These are phyloP conservation scores for Cinclus mexicanus DNA, from an alignment of 2,113 vertebrate species.

Conservation along the genomic window DNA sequence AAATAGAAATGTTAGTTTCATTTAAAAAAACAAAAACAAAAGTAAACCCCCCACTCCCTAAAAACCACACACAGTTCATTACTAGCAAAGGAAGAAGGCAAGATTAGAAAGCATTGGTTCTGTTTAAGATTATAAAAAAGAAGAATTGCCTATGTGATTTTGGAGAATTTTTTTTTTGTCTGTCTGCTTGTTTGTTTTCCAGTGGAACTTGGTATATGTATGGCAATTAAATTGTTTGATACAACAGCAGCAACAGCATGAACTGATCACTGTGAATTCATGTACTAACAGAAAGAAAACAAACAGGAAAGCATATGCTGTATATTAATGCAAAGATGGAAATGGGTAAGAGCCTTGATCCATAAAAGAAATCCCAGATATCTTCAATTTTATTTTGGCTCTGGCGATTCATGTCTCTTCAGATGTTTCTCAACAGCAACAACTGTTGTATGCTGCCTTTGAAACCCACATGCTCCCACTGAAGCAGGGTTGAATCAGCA, in stretches of 20 bases:
- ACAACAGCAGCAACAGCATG: not conserved
- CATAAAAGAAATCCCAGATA: not conserved
- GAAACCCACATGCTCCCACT: not conserved
- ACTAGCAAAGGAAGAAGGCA: not conserved
- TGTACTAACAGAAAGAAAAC: not conserved
- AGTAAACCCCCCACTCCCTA: accelerated
- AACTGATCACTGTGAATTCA: not conserved
- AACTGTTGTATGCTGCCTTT: conserved; percentile 15
- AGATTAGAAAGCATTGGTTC: not conserved
- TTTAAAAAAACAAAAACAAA: not conserved
- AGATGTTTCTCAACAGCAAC: conserved; percentile 6
- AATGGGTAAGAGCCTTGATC: not conserved
- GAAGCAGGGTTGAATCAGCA: not conserved
- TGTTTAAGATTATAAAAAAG: not conserved
- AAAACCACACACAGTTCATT: not conserved
- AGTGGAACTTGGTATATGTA: not conserved
- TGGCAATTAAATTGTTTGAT: not conserved
- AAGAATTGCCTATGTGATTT: not conserved
- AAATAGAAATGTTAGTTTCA: not conserved
- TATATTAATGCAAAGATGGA: not conserved
- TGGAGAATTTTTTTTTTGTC: not conserved
- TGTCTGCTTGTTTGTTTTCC: not conserved
- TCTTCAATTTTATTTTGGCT: conserved; percentile 9
- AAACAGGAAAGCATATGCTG: not conserved
- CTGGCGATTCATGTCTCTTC: not conserved